Base-by-base conservation (phyloP, 2,797 vertebrate species). In the Champsocephalus gunnari region DNA sequence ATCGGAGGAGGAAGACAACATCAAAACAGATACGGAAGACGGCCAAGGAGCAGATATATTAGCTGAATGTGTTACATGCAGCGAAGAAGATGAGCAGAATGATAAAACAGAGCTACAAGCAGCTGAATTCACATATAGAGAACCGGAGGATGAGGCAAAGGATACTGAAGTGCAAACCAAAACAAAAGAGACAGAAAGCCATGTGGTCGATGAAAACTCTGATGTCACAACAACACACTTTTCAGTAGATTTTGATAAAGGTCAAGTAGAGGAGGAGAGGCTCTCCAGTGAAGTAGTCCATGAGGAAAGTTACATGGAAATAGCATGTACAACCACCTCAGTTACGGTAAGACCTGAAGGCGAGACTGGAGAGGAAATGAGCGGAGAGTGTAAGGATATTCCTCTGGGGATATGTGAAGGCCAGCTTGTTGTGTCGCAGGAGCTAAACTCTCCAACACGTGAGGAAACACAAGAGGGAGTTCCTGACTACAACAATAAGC, bases 401-500 rank as follows among this genome's bases (percentile, higher is more conserved):
- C 71, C 81, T 64, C 9, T 0, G 1, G 50, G 58, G n/a, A 32
- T n/a, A n/a, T 71, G 13, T 11, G 82, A 88, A 89, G 90, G 83
- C 66, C 73, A 6, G 28, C 38, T 47, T 75, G 82, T 54, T 19
- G 66, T 76, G 74, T 51, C 28, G 2, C 68, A 41, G 66, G 73
- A 77, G 75, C 64, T 79, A 21, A 75, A 79, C 64, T 54, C 71
- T 80, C 34, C 70, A 57, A 45, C 67, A 13, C 77, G 43, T 38
- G 79, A 85, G 84, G 91, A 89, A 91, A 84, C 68, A 49, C 85
- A 71, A 84, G 80, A 80, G 83, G 82, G 71, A 88, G 80, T 92
- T 93, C 89, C 89, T 88, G 92, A 79, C 66, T 38, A 75, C 81
- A 90, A 92, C 91, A 93, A 91, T 91, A 86, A 80, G 48, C 55